Evolutionary conservation across 1,140 invertebrate genomes (phyloP).

Genomic region (Saccostrea glomerata): DNA sequence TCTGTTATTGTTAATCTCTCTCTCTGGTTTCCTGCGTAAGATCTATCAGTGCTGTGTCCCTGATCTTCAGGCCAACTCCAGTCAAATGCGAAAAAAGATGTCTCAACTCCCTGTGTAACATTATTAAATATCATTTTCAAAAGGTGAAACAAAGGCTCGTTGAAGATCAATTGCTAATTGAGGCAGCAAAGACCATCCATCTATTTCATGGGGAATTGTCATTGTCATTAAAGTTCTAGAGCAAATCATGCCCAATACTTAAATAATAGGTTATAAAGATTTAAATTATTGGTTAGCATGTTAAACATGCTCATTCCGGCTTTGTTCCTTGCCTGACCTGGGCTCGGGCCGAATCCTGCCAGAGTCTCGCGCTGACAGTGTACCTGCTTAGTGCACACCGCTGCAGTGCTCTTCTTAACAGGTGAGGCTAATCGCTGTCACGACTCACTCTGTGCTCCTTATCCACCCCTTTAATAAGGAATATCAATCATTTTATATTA

Average conservation of each 20-base stretch:
- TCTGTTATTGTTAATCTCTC: background rate
- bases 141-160: slow-evolving; percentile 16
- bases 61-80: slow-evolving; percentile 4
- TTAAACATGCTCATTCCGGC: slow-evolving; percentile 18
- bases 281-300: slow-evolving; percentile 6
- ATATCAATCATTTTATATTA: background rate
- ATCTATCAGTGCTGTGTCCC: slow-evolving; percentile 27
- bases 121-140: slow-evolving; percentile 36
- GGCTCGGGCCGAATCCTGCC: slow-evolving; percentile 5
- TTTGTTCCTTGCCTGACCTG: background rate
- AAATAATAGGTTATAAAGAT: slow-evolving; percentile 33
- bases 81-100: slow-evolving; percentile 39
- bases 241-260: background rate
- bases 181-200: background rate
- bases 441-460: background rate
- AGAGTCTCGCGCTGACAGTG: slow-evolving; percentile 1
- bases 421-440: background rate
- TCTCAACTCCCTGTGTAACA: slow-evolving; percentile 39
- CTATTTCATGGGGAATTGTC: background rate
- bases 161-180: slow-evolving; percentile 28
- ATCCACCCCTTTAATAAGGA: background rate
- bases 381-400: background rate
- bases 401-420: background rate
- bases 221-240: slow-evolving; percentile 16
- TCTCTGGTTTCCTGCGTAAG: background rate